Base-by-base conservation (phyloP, 2,113 vertebrate genomes). In the Syrmaticus mikado region DNA sequence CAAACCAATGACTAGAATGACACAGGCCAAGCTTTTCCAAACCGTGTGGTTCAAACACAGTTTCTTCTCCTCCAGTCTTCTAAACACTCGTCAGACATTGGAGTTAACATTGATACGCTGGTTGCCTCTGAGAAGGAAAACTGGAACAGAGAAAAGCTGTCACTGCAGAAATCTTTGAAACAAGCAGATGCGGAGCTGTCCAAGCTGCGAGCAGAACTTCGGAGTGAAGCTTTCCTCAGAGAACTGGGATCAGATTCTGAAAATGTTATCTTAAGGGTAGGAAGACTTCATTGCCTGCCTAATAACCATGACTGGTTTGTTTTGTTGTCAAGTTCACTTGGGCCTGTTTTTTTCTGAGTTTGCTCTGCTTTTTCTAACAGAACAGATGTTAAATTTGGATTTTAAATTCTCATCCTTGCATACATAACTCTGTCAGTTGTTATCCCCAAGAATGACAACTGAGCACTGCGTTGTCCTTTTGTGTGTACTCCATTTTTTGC, bases 211-310 rank as follows among this genome's bases (percentile, higher is more conserved):
- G 98, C 97, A 52, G 99, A 99, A 90, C 97, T 99, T 67, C 97
- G 98, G 95, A 98, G 96, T 1, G 98, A 99, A n/a, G 66, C 97
- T 52, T 96, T 99, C 34, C 97, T 98, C 77, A 97, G 98, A 62
- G 98, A 99, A 73, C 95, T 99, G 72, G 98, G 97, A 46, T 97
- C 98, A 2, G 98, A 98, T 52, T 96, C 97, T 11, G 99, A 99
- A 94, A 98, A 98, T 40, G 92, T 97, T 22, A 78, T 98, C 28
- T 92, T 99, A 68, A 99, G 99, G 98, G 99, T 99, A 91, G 50
- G 97, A 76, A 22, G 32, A 20, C 32, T 57, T 52, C 53, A 16
- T 71, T n/a, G 10, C 4, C 8, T 1, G 0, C 25, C 9, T 32
- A 45, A 13, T 30, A 38, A 52, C 36, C 38, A 10, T 15, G 58